Evolutionary conservation across 2,888 invertebrate genomes (phyloP).

Genomic region (Patella pellucida): DNA sequence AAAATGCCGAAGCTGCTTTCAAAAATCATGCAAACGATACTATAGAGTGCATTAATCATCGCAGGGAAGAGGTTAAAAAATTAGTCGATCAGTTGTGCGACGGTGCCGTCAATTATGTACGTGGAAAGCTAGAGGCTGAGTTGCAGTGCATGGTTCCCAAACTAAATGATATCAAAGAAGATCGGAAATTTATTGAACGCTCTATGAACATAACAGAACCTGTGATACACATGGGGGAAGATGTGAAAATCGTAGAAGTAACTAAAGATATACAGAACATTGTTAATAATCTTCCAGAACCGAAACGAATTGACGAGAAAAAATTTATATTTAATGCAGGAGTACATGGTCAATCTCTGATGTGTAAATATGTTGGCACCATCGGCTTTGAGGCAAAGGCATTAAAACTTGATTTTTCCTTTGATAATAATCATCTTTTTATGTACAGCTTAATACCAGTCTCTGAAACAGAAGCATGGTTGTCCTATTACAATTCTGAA

Average conservation of each 20-base stretch:
- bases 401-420: conserved; percentile 13
- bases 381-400: conserved; percentile 21
- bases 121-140: conserved; percentile 15
- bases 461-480: conserved; percentile 18
- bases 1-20: conserved; percentile 13
- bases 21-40: conserved; percentile 12
- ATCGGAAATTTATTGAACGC: conserved; percentile 14
- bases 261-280: conserved; percentile 18
- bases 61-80: conserved; percentile 13
- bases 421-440: conserved; percentile 17
- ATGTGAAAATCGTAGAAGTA: conserved; percentile 18
- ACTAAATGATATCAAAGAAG: conserved; percentile 20
- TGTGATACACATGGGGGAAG: conserved; percentile 12
- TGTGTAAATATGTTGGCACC: conserved; percentile 15
- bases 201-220: conserved; percentile 17
- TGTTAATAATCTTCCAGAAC: background rate
- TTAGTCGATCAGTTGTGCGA: conserved; percentile 16
- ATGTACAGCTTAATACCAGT: conserved; percentile 22
- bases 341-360: conserved; percentile 3
- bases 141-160: conserved; percentile 11
- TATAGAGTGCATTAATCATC: background rate
- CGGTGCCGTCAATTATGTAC: conserved; percentile 10
- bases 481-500: conserved; percentile 19
- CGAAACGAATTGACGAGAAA: conserved; percentile 19
- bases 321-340: conserved; percentile 17